Evolutionary conservation across 2,888 invertebrate species (phyloP).

Genomic region (Anarsia innoxiella): DNA sequence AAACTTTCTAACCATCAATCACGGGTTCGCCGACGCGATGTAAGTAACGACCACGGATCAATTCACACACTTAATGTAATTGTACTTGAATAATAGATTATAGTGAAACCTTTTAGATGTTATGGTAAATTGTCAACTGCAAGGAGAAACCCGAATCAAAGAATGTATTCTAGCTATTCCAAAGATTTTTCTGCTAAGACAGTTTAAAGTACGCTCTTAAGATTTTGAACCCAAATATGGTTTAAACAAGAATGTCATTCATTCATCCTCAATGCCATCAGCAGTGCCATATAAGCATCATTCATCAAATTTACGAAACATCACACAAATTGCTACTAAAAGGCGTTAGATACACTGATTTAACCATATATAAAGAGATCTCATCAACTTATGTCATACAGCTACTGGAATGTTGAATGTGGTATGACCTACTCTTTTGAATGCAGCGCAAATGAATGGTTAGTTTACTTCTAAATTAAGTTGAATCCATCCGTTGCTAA

Average conservation of each 20-base stretch:
- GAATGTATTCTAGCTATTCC: too few relatives aligned
- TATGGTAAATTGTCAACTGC: constrained; percentile 37
- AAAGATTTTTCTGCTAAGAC: too few relatives aligned
- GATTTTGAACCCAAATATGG: too few relatives aligned
- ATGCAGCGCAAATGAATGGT: constrained; percentile 3
- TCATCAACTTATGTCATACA: constrained; percentile 3
- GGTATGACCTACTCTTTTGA: neutral
- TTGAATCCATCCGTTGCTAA: constrained; percentile 16
- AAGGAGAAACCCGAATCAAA: constrained; percentile 37
- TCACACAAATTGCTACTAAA: too few relatives aligned
- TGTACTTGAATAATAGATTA: constrained; percentile 42
- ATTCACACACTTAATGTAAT: constrained; percentile 48
- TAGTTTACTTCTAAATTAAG: constrained; percentile 4
- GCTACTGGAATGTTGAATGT: neutral
- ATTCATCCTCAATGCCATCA: too few relatives aligned
- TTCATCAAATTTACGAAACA: too few relatives aligned
- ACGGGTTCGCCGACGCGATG: constrained; percentile 33
- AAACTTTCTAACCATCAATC: constrained; percentile 67
- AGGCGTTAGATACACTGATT: too few relatives aligned
- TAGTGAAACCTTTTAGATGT: constrained; percentile 26
- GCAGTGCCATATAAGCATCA: too few relatives aligned
- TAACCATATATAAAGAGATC: too few relatives aligned
- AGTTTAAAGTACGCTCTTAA: too few relatives aligned
- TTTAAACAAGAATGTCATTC: too few relatives aligned
- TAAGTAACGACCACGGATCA: constrained; percentile 49